phyloP scores from a whole-genome alignment of 2,797 vertebrate species.

The Silurus aristotelis region DNA sequence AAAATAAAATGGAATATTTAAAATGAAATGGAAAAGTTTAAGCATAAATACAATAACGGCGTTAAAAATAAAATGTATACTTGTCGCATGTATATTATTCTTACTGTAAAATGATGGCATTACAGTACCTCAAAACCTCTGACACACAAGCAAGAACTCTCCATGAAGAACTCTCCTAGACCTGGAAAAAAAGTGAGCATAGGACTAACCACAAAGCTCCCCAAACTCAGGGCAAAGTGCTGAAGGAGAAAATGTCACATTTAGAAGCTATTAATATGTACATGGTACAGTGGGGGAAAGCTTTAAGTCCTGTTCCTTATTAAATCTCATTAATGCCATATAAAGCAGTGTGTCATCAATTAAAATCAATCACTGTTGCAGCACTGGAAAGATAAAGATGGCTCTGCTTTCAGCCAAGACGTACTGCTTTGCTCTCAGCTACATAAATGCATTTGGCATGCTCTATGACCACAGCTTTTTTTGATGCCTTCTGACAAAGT shows the following conservation, averaged over 20 bases:
- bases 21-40: no score
- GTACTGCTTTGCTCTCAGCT: conserved; percentile 51
- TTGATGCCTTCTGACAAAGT: conserved; percentile 32
- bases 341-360: conserved; percentile 63
- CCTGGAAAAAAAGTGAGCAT: not conserved
- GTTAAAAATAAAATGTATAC: not conserved
- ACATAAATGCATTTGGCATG: conserved; percentile 40
- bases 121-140: not conserved
- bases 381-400: conserved; percentile 58
- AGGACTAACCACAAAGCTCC: conserved; percentile 13
- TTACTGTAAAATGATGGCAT: not conserved
- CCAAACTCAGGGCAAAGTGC: conserved; percentile 44
- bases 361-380: conserved; percentile 61
- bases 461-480: conserved; percentile 43
- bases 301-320: conserved; percentile 62
- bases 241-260: conserved; percentile 64
- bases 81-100: not conserved
- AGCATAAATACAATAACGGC: no score
- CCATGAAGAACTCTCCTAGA: not conserved
- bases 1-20: not conserved
- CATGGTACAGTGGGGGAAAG: conserved; percentile 50
- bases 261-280: conserved; percentile 68
- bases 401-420: conserved; percentile 43
- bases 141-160: not conserved
- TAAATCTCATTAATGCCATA: conserved; percentile 64